Percentiles rank a stretch among this genome's conserved stretches.
Conservation (phyloP, 92 coral and sea anemone species). For the Muricea muricata region DNA sequence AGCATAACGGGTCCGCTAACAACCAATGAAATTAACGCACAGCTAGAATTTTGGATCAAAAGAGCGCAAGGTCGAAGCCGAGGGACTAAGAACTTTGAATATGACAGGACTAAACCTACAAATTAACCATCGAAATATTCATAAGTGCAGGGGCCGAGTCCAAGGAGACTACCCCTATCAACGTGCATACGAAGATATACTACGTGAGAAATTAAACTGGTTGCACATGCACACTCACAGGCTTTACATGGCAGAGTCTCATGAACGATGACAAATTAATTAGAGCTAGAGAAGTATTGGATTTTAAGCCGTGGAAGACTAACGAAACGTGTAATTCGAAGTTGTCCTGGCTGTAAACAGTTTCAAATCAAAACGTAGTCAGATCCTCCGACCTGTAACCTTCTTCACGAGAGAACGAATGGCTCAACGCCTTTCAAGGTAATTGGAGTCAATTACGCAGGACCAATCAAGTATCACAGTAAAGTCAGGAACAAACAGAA, state of each 20-base stretch:
- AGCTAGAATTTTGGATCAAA: conserved; percentile 9
- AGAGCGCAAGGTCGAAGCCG: background rate
- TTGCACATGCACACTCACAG: conserved; percentile 2
- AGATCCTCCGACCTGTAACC: conserved; percentile 36
- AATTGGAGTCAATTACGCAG: conserved; percentile 41
- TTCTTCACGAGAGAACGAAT: conserved; percentile 34
- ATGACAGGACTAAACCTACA: conserved; percentile 4
- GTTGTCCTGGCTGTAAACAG: conserved; percentile 34
- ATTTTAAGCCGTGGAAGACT: conserved; percentile 46
- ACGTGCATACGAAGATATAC: conserved; percentile 44
- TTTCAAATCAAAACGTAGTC: conserved; percentile 31
- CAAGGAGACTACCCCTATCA: conserved; percentile 53
- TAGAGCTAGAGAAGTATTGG: conserved; percentile 45
- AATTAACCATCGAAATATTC: background rate
- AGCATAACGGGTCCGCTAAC: background rate
- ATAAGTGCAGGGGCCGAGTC: conserved; percentile 38
- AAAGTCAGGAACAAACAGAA: background rate
- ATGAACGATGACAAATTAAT: conserved; percentile 50
- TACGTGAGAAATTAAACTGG: conserved; percentile 35
- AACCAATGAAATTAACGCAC: background rate
- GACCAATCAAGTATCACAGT: conserved; percentile 24
- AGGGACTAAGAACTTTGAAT: background rate
- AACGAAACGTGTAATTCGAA: conserved; percentile 22
- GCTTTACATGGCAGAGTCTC: conserved; percentile 57
- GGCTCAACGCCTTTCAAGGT: conserved; percentile 28